Conservation (phyloP, 2,797 vertebrate species). For the Emydoidea blandingii region DNA sequence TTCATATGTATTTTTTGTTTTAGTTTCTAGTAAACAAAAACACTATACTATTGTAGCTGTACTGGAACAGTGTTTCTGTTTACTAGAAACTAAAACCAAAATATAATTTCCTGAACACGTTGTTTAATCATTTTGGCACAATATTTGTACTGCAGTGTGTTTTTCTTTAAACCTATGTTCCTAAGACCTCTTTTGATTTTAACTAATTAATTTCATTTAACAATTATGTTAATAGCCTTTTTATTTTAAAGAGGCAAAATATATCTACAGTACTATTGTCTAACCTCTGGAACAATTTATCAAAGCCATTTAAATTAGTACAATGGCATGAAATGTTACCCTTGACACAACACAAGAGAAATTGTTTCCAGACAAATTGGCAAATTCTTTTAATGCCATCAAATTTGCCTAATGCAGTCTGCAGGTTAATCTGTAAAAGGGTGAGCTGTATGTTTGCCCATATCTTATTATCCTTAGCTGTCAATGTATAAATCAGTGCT, state of each 20-base stretch:
- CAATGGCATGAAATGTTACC: constrained; percentile 85
- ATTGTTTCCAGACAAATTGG: constrained; percentile 89
- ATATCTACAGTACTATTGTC: constrained; percentile 80
- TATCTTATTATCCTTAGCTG: constrained; percentile 88
- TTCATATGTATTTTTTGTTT: constrained; percentile 55
- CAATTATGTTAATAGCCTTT: constrained; percentile 87
- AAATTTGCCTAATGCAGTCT: constrained; percentile 91
- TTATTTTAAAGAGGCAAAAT: constrained; percentile 84
- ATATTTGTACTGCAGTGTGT: constrained; percentile 34
- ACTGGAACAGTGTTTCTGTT: constrained; percentile 37
- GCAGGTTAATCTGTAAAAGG: constrained; percentile 89
- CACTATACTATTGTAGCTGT: constrained; percentile 15
- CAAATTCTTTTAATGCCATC: constrained; percentile 88
- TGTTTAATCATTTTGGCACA: constrained; percentile 73
- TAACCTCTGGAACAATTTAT: constrained; percentile 85
- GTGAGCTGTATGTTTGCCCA: constrained; percentile 84
- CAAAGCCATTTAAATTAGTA: constrained; percentile 86
- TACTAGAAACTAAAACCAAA: constrained; percentile 64
- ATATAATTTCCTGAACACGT: constrained; percentile 57
- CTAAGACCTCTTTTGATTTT: constrained; percentile 71
- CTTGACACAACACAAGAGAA: constrained; percentile 85
- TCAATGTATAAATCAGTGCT: constrained; percentile 87
- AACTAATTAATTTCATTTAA: constrained; percentile 84
- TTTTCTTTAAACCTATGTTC: constrained; percentile 48
- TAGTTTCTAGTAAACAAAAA: constrained; percentile 19